Conservation (phyloP, 2,113 vertebrate species). For the Rissa tridactyla region DNA sequence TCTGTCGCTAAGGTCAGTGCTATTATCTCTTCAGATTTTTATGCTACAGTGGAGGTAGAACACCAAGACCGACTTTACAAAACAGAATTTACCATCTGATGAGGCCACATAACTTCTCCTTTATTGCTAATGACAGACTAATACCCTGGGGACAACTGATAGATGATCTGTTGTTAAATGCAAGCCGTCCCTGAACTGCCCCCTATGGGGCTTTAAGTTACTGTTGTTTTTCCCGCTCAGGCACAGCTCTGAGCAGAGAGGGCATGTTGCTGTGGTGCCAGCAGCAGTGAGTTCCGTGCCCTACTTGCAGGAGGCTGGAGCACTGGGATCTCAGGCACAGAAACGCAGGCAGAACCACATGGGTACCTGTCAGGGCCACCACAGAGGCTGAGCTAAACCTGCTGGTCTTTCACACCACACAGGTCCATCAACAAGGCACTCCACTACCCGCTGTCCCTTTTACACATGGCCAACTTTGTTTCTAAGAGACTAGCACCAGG, state of each 20-base stretch:
- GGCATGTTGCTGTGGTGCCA: not conserved
- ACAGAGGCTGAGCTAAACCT: not conserved
- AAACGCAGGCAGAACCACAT: accelerated
- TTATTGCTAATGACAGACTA: not conserved
- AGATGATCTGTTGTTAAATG: not conserved
- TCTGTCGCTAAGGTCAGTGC: not conserved
- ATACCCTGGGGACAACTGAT: not conserved
- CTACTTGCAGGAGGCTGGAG: not conserved
- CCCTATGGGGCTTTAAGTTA: not conserved
- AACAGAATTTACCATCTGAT: not conserved
- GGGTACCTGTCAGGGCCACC: not conserved
- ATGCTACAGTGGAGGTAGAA: not conserved
- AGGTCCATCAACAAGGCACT: not conserved
- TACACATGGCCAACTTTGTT: accelerated
- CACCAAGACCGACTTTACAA: not conserved
- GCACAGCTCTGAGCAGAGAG: not conserved
- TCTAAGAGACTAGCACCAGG: not conserved
- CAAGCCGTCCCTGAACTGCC: not conserved
- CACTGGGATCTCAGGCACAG: not conserved
- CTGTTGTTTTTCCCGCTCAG: not conserved
- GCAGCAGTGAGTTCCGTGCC: not conserved
- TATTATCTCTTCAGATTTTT: not conserved
- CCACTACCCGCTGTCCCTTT: not conserved
- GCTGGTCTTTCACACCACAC: not conserved
- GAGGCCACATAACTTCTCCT: not conserved